phyloP scores from a whole-genome alignment of 2,888 invertebrate genomes.

The Lithophane semibrunnea region DNA sequence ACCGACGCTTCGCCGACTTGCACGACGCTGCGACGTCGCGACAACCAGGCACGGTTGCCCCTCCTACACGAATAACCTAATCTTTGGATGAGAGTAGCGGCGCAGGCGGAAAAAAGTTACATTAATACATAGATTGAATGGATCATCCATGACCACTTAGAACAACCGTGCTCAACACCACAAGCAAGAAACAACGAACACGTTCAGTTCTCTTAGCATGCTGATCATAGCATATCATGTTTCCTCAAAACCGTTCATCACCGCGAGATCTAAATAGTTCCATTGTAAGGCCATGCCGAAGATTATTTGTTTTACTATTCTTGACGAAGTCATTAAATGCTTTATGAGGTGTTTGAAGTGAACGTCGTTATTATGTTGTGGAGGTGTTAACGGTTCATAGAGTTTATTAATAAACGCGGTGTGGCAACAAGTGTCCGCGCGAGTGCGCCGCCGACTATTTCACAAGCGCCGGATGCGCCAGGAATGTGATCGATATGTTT shows the following conservation, averaged over 20 bases:
- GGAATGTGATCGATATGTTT: slow-evolving; percentile 33
- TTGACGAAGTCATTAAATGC: slow-evolving; percentile 3
- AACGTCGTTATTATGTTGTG: slow-evolving; percentile 7
- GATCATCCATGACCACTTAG: not conserved
- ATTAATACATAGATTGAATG: not conserved
- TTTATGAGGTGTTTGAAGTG: not conserved
- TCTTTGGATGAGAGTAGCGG: too few relatives aligned
- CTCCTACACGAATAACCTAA: not conserved
- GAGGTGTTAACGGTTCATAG: slow-evolving; percentile 28
- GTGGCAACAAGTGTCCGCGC: slow-evolving; percentile 17
- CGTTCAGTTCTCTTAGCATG: too few relatives aligned
- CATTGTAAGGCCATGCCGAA: too few relatives aligned
- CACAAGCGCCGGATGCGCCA: slow-evolving; percentile 42
- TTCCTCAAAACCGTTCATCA: not conserved
- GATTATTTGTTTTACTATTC: not conserved
- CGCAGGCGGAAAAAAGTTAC: too few relatives aligned
- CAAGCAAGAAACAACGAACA: too few relatives aligned
- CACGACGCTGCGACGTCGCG: not conserved
- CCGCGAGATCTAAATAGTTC: not conserved
- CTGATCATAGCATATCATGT: not conserved
- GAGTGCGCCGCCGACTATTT: slow-evolving; percentile 18
- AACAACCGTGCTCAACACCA: too few relatives aligned
- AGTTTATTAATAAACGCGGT: slow-evolving; percentile 32
- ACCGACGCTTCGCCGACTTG: not conserved
- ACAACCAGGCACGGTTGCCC: not conserved